Conservation (phyloP, 2,113 vertebrate genomes). For the Laticauda colubrina region DNA sequence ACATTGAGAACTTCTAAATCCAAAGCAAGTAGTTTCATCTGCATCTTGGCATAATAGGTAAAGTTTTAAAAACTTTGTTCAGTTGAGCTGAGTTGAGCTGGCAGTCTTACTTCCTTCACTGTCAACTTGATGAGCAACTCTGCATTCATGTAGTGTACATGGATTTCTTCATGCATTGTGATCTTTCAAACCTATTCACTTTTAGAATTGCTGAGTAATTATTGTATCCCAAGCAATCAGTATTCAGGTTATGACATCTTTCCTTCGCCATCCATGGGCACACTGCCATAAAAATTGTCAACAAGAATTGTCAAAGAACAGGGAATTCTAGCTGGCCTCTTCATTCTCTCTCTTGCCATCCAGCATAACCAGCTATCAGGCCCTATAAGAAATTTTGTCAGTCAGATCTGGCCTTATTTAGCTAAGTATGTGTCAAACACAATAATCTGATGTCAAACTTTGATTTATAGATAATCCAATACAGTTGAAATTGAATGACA, state of each 20-base stretch:
- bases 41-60: background rate
- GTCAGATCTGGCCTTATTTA: slow-evolving; percentile 9
- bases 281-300: slow-evolving; percentile 45
- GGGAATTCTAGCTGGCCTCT: background rate
- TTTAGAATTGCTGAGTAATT: slow-evolving; percentile 14
- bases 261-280: background rate
- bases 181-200: slow-evolving; percentile 29
- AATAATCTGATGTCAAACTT: slow-evolving; percentile 16
- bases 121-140: slow-evolving; percentile 15
- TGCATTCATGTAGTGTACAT: background rate
- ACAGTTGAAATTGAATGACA: slow-evolving; percentile 25
- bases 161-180: background rate
- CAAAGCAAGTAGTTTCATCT: background rate
- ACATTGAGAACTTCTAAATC: background rate
- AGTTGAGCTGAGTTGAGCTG: background rate
- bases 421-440: slow-evolving; percentile 43
- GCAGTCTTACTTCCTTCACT: background rate
- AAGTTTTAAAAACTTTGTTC: background rate
- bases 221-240: slow-evolving; percentile 8
- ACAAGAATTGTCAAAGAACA: background rate
- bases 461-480: slow-evolving; percentile 4
- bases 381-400: background rate
- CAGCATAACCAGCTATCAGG: background rate
- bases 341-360: background rate
- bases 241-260: slow-evolving; percentile 22